Percentiles rank a stretch among this genome's conserved stretches.
phyloP scores from a whole-genome alignment of 2,113 vertebrate species.

The Cranoglanis bouderius region DNA sequence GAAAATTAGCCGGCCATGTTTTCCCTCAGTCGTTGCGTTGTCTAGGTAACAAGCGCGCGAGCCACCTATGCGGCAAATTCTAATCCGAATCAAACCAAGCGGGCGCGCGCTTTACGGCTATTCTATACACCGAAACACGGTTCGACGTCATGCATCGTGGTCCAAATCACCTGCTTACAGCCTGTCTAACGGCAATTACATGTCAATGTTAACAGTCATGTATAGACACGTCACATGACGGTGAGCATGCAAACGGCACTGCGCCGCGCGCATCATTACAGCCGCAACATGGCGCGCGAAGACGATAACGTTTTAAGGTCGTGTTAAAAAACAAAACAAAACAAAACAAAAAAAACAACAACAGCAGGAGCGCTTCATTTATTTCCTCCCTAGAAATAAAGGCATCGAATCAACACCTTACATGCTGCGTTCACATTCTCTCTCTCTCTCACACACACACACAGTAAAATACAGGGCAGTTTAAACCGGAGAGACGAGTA shows the following conservation, averaged over 20 bases:
- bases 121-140: too few relatives aligned
- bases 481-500: neutral
- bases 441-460: neutral
- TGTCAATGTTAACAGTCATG: neutral
- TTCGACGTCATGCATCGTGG: neutral
- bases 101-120: neutral
- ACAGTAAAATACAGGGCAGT: neutral
- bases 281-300: constrained; percentile 8
- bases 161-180: neutral
- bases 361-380: constrained; percentile 7
- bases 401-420: neutral
- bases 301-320: neutral
- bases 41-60: constrained; percentile 1
- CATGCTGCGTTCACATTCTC: neutral
- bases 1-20: neutral
- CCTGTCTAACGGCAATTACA: too few relatives aligned
- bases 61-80: constrained; percentile 10
- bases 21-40: neutral
- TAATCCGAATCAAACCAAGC: neutral
- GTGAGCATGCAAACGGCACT: neutral
- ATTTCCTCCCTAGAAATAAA: constrained; percentile 12
- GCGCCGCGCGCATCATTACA: neutral
- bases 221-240: constrained; percentile 1
- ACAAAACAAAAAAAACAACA: neutral
- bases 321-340: too few relatives aligned